Evolutionary conservation across 2,888 invertebrate genomes (phyloP).

Genomic region (Neoaliturus tenellus): DNA sequence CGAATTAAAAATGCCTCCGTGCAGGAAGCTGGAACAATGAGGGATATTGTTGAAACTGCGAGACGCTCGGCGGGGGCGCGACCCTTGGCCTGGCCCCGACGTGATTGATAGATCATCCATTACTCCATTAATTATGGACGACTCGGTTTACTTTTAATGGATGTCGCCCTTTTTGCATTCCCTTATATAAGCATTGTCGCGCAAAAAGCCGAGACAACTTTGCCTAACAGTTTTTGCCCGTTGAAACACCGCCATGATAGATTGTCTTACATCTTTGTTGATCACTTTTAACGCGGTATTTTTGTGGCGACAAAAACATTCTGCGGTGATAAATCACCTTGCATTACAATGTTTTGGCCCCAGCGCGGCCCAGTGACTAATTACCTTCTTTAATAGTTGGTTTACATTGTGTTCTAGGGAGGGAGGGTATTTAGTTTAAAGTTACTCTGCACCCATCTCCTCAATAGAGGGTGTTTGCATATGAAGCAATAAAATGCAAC

Average conservation of each 20-base stretch:
- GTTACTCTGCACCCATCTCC: not conserved
- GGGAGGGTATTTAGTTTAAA: no score
- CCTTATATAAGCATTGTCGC: slow-evolving; percentile 39
- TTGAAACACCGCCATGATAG: slow-evolving; percentile 44
- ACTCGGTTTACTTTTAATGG: slow-evolving; percentile 48
- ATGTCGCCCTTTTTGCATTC: slow-evolving; percentile 42
- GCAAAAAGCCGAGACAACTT: slow-evolving; percentile 47
- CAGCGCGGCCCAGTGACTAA: not conserved
- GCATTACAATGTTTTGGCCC: not conserved
- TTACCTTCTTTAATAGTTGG: slow-evolving; percentile 28
- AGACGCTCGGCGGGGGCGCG: not conserved
- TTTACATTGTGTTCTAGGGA: slow-evolving; percentile 43
- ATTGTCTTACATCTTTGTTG: slow-evolving; percentile 51
- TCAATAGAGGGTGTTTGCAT: no score
- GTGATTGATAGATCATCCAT: slow-evolving; percentile 52
- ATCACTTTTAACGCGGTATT: slow-evolving; percentile 47
- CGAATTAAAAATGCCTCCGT: slow-evolving; percentile 16
- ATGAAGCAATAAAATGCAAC: no score
- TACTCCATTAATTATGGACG: slow-evolving; percentile 50
- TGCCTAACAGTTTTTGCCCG: slow-evolving; percentile 49
- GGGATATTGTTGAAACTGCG: slow-evolving; percentile 35
- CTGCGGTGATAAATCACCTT: slow-evolving; percentile 26
- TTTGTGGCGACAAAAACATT: slow-evolving; percentile 13
- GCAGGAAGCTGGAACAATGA: slow-evolving; percentile 31
- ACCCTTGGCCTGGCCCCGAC: slow-evolving; percentile 17